Percentiles rank a stretch among this genome's conserved stretches.
These are phyloP conservation scores for Enhydra lutris DNA, from an alignment of 2,113 vertebrate genomes.

Conservation along the genomic window DNA sequence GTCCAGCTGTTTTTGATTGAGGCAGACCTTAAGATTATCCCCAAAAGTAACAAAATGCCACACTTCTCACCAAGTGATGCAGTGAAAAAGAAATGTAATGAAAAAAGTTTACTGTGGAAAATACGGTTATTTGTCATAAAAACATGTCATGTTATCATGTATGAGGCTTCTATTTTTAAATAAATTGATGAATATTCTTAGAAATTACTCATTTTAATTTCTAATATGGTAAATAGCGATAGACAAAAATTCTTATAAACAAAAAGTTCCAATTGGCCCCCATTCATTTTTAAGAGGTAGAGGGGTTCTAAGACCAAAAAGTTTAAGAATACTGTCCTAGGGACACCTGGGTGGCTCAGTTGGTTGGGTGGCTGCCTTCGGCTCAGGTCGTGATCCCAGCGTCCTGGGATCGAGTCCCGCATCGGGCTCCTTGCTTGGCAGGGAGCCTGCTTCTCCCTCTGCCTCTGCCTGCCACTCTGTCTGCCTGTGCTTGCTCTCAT, in stretches of 20 bases:
- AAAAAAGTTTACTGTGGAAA: background rate
- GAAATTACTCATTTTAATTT: background rate
- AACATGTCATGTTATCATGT: background rate
- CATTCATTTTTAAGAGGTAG: background rate
- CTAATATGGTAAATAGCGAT: background rate
- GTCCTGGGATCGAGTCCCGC: no score
- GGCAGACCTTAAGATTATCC: background rate
- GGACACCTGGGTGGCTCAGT: no score
- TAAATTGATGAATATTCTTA: background rate
- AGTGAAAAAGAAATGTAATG: background rate
- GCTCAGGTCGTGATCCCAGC: no score
- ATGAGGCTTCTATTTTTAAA: background rate
- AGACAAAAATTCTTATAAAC: background rate
- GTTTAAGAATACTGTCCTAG: background rate
- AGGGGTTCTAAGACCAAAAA: background rate
- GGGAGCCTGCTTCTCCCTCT: no score
- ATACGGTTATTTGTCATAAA: background rate
- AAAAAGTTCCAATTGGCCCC: background rate
- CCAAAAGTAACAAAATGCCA: background rate
- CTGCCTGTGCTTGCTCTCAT: no score
- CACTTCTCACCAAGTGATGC: background rate
- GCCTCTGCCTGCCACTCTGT: no score
- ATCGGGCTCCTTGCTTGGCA: no score
- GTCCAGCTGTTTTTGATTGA: background rate
- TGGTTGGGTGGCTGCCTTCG: no score